Evolutionary conservation across 2,797 vertebrate species (phyloP), one percentile per base, ranked within the genome.

Genomic region (Selene dorsalis): DNA sequence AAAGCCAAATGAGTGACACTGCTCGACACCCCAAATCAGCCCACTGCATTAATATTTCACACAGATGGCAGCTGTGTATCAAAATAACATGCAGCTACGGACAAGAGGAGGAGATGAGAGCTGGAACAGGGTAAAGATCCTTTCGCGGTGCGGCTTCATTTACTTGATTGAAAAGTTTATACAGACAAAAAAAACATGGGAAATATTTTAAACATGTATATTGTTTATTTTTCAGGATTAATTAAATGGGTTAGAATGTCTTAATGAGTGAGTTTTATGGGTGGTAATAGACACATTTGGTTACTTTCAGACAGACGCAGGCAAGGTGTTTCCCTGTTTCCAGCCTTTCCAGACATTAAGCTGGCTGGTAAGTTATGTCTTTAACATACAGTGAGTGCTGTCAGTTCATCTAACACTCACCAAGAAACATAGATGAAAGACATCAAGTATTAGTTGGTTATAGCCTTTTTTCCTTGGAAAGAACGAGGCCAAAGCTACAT

Each of bases 1-100:
- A 95, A 95, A 95, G 93, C 91, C 93, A 95, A 94, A 95, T 95
- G 94, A 95, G 93, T 94, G 94, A 94, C 94, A 93, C 91, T 90
- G 91, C 93, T 94, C 92, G 90, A 94, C 93, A 95, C 88, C 93
- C 93, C 92, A 93, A 95, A 95, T 95, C 94, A 94, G 91, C 94
- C 92, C 89, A 91, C 87, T 87, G 87, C 94, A 95, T 95, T 95
- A 95, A 95, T 95, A 95, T 96, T 96, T 95, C 93, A 95, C 94
- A 93, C 90, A 91, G 92, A 94, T 95, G 93, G 94, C 94, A 94
- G 94, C 94, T 94, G 93, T 94, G 94, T 94, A 95, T 95, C 94
- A 95, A 94, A 95, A 95, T 94, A 95, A 93, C 90, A 91, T 88
- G 86, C 90, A 91, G 93, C 91, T 91, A 91, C 93, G 92, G 91